phyloP scores from a whole-genome alignment of 2,797 vertebrate species.

The Microhierax caerulescens region DNA sequence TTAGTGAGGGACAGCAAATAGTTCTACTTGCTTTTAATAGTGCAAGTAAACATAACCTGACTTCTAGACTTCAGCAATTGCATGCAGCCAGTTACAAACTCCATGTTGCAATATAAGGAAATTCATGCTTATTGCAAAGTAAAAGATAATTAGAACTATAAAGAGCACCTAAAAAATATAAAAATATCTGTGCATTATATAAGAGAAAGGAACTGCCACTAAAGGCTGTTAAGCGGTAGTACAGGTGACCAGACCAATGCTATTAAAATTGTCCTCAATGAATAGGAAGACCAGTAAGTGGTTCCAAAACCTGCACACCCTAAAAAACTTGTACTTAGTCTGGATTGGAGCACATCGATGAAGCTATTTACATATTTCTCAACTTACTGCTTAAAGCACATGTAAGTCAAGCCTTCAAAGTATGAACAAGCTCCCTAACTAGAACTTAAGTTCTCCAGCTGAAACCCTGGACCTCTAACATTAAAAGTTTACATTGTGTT shows the following conservation, averaged over 20 bases:
- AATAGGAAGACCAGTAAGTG: not conserved
- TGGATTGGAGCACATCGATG: not conserved
- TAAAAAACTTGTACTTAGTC: not conserved
- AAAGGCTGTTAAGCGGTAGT: not conserved
- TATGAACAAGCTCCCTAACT: not conserved
- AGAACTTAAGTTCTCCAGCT: not conserved
- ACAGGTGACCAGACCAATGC: not conserved
- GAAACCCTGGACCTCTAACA: not conserved
- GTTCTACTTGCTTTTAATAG: not conserved
- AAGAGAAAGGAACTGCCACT: not conserved
- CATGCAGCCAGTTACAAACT: not conserved
- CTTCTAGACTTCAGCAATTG: not conserved
- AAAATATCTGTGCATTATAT: too few relatives aligned
- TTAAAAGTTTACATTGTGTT: not conserved
- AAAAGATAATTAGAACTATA: not conserved
- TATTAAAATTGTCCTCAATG: not conserved
- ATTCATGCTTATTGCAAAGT: not conserved
- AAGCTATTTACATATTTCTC: not conserved
- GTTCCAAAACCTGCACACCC: not conserved
- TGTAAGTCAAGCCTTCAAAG: not conserved
- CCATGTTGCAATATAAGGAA: not conserved
- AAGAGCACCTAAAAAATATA: not conserved
- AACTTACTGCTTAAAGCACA: not conserved
- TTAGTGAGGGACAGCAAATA: not conserved
- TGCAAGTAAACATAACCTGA: not conserved